Evolutionary conservation across 64 coral and sea anemone genomes (phyloP), one percentile per base, ranked within the genome.

Genomic region (Cladopsammia gracilis): DNA sequence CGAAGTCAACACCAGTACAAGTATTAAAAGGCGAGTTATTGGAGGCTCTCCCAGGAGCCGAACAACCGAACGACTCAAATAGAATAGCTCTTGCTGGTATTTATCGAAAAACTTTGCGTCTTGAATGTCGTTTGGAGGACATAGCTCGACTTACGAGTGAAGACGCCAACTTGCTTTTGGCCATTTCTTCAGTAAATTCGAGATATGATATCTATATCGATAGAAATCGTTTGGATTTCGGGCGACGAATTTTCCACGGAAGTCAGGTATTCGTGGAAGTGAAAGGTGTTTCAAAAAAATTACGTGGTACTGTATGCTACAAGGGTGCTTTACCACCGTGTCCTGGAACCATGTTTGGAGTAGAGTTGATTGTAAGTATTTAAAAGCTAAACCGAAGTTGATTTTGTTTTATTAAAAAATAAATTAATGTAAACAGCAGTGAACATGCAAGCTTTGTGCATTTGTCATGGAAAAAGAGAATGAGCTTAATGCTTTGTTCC

Each of bases 321-420:
- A 94, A 88, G 60, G 96, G 96, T 15, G 44, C 65, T 6, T 71
- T 98, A 24, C 75, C 88, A 22, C 78, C 70, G 6, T 10, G 71
- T 10, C 14, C 71, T 70, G 92, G 96, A 3, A 98, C 79, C 25
- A 98, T 94, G 92, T 98, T 94, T 91, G 96, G 96, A 20, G 75
- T 98, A 0, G 92, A 98, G 19, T 53, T 94, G 15, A 85, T 62
- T 48, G 88, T 91, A 53, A 91, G 88, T 45, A 34, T 34, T 34
- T n/a, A n/a, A 34, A 34, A 34, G 34, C 34, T 34, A n/a, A n/a
- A n/a, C n/a, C n/a, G n/a, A 34, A 34, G 34, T 34, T 34, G 34
- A 34, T 34, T 34, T 34, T 34, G 34, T 34, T 34, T 34, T 34
- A 34, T 0, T 34, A 34, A 34, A 34, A 34, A 2, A 34, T 34